Base-by-base conservation (phyloP, 2,888 invertebrate genomes). In the Folsomia manolachei region DNA sequence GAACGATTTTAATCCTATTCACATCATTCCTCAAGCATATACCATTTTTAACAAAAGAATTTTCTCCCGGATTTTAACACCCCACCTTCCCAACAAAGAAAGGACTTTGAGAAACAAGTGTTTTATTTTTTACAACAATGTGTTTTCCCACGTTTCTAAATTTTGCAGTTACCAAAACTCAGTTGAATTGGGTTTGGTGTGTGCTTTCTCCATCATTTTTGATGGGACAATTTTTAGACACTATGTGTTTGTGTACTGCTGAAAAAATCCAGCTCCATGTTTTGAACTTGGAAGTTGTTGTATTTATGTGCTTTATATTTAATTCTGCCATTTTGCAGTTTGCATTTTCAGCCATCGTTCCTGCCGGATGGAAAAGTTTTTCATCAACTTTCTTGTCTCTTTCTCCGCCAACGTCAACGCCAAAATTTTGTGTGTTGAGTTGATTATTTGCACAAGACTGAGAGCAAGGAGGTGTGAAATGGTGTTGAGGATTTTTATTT, bases 381-480 rank as follows among this genome's bases (percentile, higher is more conserved):
- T 39, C 39, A 39, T 14, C 7, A 39, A 39, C 39, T 39, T 39
- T 39, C 39, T 39, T 39, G 39, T 39, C 39, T 39, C 39, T 39
- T 14, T 39, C 39, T 4, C n/a, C n/a, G n/a, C 14, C 14, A 9
- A 39, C 39, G 4, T 39, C 7, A 9, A 14, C 14, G 39, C 14
- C 14, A 39, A 39, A 39, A 39, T 39, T 39, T 39, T 39, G 39
- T 14, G 39, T 4, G 39, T n/a, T n/a, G n/a, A n/a, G n/a, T n/a
- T n/a, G n/a, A n/a, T n/a, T 39, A 39, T 39, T 39, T 39, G 39
- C n/a, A 39, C 39, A 39, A 39, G 56, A 56, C 21, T 21, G 56
- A 56, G 56, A 56, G 56, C 56, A 56, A 56, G 63, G 63, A 63
- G 26, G 63, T 27, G 27, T 63, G 27, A 63, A 63, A 63, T 63